These are phyloP conservation scores for Oncopodura yosiiana DNA, from an alignment of 1,140 invertebrate genomes.

Conservation along the genomic window DNA sequence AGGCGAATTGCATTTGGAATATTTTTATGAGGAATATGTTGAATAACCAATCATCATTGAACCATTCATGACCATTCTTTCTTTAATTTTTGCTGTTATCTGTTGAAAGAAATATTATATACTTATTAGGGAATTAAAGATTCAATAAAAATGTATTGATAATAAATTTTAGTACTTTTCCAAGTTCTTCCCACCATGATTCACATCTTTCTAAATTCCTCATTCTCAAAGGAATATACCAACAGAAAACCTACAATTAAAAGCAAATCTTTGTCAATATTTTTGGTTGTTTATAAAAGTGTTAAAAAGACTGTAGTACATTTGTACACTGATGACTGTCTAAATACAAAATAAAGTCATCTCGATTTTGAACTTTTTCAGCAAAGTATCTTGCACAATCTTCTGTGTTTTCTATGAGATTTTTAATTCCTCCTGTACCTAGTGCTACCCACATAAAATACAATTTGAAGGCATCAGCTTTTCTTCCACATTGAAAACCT, in stretches of 20 bases:
- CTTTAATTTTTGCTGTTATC: conserved; percentile 77
- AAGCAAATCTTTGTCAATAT: conserved; percentile 47
- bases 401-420: conserved; percentile 55
- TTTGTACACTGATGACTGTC: conserved; percentile 62
- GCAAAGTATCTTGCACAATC: conserved; percentile 45
- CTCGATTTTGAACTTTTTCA: conserved; percentile 41
- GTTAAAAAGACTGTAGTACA: conserved; percentile 91
- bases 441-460: conserved; percentile 86
- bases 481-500: conserved; percentile 76
- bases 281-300: conserved; percentile 63
- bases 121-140: not conserved
- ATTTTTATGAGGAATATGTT: conserved; percentile 54
- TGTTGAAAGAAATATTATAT: conserved; percentile 36
- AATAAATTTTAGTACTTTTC: conserved; percentile 44
- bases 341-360: conserved; percentile 53
- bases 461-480: conserved; percentile 84
- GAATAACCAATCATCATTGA: conserved; percentile 77
- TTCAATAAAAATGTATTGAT: not conserved
- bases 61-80: conserved; percentile 58
- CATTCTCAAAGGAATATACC: conserved; percentile 76
- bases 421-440: conserved; percentile 50
- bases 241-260: conserved; percentile 68
- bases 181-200: conserved; percentile 57
- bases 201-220: conserved; percentile 49
- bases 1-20: conserved; percentile 79